A percentile compares a stretch with the other conserved stretches of the same genome.
phyloP scores from a whole-genome alignment of 2,113 vertebrate genomes.

The Polypterus bichir region DNA sequence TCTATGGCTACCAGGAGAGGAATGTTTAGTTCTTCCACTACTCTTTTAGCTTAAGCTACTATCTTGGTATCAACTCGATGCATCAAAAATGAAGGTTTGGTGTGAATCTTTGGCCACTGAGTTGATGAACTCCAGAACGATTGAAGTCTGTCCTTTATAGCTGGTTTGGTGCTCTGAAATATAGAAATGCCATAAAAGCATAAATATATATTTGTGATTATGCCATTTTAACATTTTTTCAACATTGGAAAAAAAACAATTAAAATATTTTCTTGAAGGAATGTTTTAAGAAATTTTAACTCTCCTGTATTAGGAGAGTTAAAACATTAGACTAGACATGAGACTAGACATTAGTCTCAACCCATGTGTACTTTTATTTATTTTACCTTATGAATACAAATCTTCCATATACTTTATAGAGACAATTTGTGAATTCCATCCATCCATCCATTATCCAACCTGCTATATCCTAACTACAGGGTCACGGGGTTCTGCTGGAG shows the following conservation, averaged over 20 bases:
- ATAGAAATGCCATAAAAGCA: not conserved
- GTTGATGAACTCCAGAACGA: constrained; percentile 38
- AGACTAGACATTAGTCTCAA: not conserved
- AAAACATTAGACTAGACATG: not conserved
- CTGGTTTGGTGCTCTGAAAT: constrained; percentile 36
- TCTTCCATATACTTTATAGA: too few species aligned
- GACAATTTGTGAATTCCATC: too few species aligned
- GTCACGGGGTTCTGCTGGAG: too few species aligned
- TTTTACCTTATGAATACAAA: too few species aligned
- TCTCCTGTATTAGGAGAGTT: not conserved
- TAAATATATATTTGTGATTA: not conserved
- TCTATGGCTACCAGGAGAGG: too few species aligned
- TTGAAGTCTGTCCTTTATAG: constrained; percentile 31
- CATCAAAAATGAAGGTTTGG: not conserved
- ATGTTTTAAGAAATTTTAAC: not conserved
- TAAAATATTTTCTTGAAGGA: not conserved
- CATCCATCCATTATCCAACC: too few species aligned
- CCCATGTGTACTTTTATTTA: too few species aligned
- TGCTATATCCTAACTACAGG: too few species aligned
- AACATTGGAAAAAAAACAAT: not conserved
- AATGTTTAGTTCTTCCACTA: too few species aligned
- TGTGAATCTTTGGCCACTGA: constrained; percentile 30
- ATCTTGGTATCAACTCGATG: too few species aligned
- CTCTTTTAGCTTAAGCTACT: too few species aligned
- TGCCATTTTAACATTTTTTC: not conserved